These are phyloP conservation scores for Dicrostonyx torquatus DNA, from an alignment of 2,797 vertebrate species.

Conservation along the genomic window DNA sequence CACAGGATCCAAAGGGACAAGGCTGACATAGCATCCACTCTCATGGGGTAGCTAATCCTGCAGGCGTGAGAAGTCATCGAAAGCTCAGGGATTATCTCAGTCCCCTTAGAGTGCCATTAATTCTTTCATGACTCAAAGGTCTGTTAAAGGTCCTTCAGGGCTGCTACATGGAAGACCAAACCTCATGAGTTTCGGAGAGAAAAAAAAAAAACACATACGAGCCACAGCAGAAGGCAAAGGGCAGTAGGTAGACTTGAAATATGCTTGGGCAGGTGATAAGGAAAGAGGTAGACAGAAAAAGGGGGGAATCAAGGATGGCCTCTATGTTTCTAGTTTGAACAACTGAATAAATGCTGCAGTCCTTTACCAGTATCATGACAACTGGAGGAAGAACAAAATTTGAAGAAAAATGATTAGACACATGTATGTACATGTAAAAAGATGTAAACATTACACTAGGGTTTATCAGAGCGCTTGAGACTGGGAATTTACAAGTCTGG, in stretches of 20 bases:
- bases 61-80: not conserved
- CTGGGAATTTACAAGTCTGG: not conserved
- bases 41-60: not conserved
- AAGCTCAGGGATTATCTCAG: not conserved
- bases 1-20: not conserved
- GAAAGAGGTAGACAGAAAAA: not conserved
- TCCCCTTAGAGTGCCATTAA: not conserved
- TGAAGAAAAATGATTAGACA: slow-evolving; percentile 6
- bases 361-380: not conserved
- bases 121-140: not conserved
- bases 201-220: not conserved
- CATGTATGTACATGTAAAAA: not conserved
- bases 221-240: not conserved
- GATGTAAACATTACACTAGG: not conserved
- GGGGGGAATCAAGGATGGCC: not conserved
- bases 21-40: not conserved
- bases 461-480: not conserved
- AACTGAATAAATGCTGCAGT: not conserved
- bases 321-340: not conserved
- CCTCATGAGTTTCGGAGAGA: not conserved
- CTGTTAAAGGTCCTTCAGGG: not conserved
- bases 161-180: not conserved
- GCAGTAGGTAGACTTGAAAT: slow-evolving; percentile 7
- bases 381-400: not conserved
- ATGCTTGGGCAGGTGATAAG: not conserved